Percentiles rank a stretch among this genome's conserved stretches.
Conservation (phyloP, 1,140 invertebrate genomes). For the Trichonephila clavipes region DNA sequence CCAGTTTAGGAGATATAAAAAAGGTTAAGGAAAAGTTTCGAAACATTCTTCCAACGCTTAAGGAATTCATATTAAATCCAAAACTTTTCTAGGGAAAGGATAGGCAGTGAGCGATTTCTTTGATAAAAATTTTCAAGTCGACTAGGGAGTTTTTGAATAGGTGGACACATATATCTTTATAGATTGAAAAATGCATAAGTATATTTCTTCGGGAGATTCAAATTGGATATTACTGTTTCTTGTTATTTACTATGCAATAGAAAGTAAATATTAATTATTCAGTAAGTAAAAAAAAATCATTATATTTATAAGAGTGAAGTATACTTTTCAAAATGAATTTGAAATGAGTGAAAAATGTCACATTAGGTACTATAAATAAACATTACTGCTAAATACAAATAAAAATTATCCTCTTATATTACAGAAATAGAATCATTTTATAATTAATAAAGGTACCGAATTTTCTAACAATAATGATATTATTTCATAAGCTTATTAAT, state of each 20-base stretch:
- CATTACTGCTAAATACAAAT: no score
- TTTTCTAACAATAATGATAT: no score
- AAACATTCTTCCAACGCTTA: conserved; percentile 45
- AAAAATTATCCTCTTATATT: no score
- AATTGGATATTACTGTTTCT: neutral
- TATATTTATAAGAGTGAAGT: no score
- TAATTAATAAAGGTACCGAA: no score
- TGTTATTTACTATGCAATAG: neutral
- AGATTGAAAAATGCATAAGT: neutral
- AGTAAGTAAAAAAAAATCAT: no score
- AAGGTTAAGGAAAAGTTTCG: conserved; percentile 15
- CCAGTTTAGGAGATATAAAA: neutral
- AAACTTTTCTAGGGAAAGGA: neutral
- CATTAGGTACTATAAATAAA: no score
- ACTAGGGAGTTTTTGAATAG: neutral
- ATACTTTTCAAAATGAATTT: no score
- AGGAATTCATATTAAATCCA: conserved; percentile 68
- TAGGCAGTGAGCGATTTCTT: neutral
- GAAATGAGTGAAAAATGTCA: no score
- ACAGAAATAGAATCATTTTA: no score
- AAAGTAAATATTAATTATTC: neutral
- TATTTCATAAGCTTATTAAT: no score
- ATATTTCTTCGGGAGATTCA: neutral
- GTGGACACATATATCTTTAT: neutral
- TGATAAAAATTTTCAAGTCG: neutral